A percentile compares a stretch with the other conserved stretches of the same genome.
Evolutionary conservation across 2,797 vertebrate species (phyloP).

Genomic region (Alectoris magna): DNA sequence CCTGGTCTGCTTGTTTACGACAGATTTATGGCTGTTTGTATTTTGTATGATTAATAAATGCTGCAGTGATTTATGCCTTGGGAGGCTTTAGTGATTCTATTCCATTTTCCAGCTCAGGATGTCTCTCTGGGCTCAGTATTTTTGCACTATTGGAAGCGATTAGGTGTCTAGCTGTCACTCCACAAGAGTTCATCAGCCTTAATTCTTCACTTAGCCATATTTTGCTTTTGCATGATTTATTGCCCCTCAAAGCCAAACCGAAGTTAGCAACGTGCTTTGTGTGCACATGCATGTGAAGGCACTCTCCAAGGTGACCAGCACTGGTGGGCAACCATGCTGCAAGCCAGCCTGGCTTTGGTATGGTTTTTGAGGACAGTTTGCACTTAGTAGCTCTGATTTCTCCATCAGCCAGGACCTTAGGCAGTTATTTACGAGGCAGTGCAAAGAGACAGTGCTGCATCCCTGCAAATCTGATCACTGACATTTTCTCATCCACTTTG

Average conservation of each 20-base stretch:
- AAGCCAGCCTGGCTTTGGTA: not conserved
- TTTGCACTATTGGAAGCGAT: not conserved
- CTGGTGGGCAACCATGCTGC: not conserved
- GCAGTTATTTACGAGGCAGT: rapidly evolving
- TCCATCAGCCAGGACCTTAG: rapidly evolving
- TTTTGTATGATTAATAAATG: constrained; percentile 43
- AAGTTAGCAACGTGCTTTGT: not conserved
- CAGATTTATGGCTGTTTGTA: constrained; percentile 44
- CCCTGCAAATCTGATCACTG: not conserved
- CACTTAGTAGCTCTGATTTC: not conserved
- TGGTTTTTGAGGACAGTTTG: not conserved
- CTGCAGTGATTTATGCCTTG: not conserved
- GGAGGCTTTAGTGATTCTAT: not conserved
- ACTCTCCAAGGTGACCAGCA: not conserved
- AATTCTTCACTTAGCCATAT: not conserved
- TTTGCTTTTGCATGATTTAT: not conserved
- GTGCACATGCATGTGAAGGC: not conserved
- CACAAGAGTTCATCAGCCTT: constrained; percentile 6
- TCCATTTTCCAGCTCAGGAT: not conserved
- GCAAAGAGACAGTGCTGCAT: not conserved
- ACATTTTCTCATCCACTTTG: not conserved
- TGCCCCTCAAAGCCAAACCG: not conserved
- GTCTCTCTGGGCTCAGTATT: not conserved
- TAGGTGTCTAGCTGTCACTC: not conserved
- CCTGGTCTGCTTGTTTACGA: not conserved